These are phyloP conservation scores for Tribolium madens DNA, from an alignment of 1,140 invertebrate species.

Conservation along the genomic window DNA sequence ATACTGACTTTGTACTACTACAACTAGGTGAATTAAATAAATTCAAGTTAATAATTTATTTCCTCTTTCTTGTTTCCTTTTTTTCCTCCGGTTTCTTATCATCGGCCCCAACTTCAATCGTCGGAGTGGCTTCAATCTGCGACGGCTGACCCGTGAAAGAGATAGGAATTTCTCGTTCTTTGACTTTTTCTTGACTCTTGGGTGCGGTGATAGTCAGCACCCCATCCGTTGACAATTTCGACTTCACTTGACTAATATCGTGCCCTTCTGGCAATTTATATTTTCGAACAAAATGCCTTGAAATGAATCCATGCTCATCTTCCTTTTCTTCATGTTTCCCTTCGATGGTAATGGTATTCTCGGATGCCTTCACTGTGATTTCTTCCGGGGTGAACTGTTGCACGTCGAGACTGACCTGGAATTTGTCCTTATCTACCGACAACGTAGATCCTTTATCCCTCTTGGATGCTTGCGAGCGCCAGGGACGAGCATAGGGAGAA, in stretches of 20 bases:
- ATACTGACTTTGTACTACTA: no score
- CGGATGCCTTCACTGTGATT: conserved; percentile 71
- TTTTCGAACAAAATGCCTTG: conserved; percentile 71
- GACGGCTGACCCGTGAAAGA: conserved; percentile 67
- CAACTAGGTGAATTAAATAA: background rate
- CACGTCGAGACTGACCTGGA: conserved; percentile 67
- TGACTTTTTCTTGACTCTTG: conserved; percentile 67
- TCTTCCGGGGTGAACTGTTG: conserved; percentile 74
- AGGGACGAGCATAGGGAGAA: background rate
- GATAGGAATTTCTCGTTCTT: conserved; percentile 70
- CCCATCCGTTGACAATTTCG: conserved; percentile 78
- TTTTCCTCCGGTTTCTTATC: background rate
- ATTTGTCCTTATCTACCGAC: conserved; percentile 64
- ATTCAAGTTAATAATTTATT: background rate
- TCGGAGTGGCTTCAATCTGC: background rate
- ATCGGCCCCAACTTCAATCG: background rate
- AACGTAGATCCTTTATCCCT: conserved; percentile 53
- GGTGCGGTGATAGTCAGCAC: conserved; percentile 76
- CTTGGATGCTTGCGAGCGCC: background rate
- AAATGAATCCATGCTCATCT: conserved; percentile 66
- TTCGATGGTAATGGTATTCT: conserved; percentile 68
- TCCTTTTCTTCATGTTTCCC: conserved; percentile 69
- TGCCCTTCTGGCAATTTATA: conserved; percentile 73
- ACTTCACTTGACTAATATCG: conserved; percentile 75
- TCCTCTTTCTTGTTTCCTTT: background rate